These are phyloP conservation scores for Trichonephila clavata DNA, from an alignment of 1,140 invertebrate species.

Conservation along the genomic window DNA sequence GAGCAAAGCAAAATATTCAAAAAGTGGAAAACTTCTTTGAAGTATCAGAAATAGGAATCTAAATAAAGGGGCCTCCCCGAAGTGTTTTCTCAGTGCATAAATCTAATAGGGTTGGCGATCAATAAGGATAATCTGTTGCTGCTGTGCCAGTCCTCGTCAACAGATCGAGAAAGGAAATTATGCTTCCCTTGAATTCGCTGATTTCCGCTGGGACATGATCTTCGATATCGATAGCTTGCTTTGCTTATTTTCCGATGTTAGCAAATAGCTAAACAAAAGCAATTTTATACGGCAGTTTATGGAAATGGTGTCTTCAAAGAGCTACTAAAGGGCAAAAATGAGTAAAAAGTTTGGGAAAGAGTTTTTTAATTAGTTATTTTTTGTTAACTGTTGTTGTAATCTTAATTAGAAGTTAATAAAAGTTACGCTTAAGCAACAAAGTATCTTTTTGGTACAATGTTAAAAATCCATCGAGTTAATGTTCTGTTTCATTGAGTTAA, in stretches of 20 bases:
- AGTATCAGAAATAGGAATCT: not conserved
- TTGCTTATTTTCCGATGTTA: not conserved
- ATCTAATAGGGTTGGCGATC: slow-evolving; percentile 15
- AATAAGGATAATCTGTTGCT: slow-evolving; percentile 51
- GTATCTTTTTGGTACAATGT: no score
- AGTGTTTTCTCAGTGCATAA: not conserved
- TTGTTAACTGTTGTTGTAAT: no score
- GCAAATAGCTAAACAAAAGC: not conserved
- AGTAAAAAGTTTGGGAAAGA: no score
- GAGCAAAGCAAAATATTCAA: not conserved
- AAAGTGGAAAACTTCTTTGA: not conserved
- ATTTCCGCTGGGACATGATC: slow-evolving; percentile 57
- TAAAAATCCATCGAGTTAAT: no score
- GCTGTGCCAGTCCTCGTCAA: not conserved
- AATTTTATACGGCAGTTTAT: not conserved
- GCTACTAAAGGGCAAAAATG: not conserved
- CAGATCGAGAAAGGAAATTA: slow-evolving; percentile 29
- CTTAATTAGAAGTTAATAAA: no score
- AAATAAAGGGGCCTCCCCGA: not conserved
- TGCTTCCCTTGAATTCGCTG: not conserved
- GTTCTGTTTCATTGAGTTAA: no score
- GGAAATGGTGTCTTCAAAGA: not conserved
- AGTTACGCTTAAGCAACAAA: no score
- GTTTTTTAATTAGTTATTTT: no score
- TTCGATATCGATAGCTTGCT: slow-evolving; percentile 49